Evolutionary conservation across 2,797 vertebrate species (phyloP), one percentile per base, ranked within the genome.

Genomic region (Sparidentex hasta): DNA sequence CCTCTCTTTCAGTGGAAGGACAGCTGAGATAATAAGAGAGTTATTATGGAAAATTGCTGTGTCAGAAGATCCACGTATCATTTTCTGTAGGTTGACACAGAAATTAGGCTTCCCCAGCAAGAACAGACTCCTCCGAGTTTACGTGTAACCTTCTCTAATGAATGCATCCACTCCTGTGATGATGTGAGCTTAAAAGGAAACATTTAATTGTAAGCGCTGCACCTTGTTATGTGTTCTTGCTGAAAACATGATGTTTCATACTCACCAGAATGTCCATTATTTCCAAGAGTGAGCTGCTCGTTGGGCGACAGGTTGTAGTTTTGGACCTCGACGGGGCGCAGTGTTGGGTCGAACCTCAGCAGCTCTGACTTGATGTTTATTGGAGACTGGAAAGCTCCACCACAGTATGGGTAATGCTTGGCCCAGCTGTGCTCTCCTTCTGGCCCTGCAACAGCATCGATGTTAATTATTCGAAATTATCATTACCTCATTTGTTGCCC

Each of bases 211-310:
- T 4, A 75, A 8, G 0, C 3, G 41, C 27, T 46, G n/a, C 21
- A 33, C 1, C 20, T 44, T 21, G 29, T 47, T 4, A 56, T 65
- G 64, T 63, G 29, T 23, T 65, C 65, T 11, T 11, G 14, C 62
- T 17, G 44, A 43, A 17, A 29, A 66, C 27, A 20, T 54, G 43
- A 55, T 50, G 16, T 79, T 71, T 76, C 71, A 46, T 55, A 80
- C 96, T 96, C 92, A 99, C 98, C 94, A 78, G 97, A 97, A 76
- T 99, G 98, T 38, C 98, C 98, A 9, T 97, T 97, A 81, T 99
- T 99, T 84, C 93, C 96, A 72, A 99, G 84, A n/a, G 94, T 95
- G 29, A 99, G 96, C 43, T 93, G 92, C 52, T 97, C 95, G 0
- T 77, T 77, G 46, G 91, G 84, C 7, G 95, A 90, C 74, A 96